Evolutionary conservation across 2,888 invertebrate species (phyloP), one percentile per base, ranked within the genome.

Genomic region (Agapostemon virescens): DNA sequence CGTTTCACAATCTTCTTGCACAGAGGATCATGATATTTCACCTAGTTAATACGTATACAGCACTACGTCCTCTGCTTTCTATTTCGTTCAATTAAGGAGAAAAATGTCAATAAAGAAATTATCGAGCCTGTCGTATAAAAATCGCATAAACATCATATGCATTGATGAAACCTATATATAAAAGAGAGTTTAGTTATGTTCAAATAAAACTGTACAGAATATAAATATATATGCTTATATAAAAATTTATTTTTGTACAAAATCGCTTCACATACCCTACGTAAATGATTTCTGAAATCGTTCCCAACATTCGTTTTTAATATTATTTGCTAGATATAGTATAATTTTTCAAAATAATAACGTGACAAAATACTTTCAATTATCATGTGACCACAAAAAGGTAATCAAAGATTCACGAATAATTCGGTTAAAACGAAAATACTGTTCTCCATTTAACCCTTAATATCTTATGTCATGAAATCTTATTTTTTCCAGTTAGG

Each of bases 161-260:
- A 42, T 76, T 36, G 70, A 76, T 79, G 66, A 83, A 79, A 40
- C 75, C 69, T 83, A 79, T 76, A 82, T 64, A 83, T 61, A 79
- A 63, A 71, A 68, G 40, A 71, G 75, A 63, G 73, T 73, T 70
- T 55, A 69, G 69, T 73, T 82, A 79, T 66, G 66, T 61, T 42
- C 71, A 83, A 83, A 82, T 83, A 58, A 83, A 83, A 74, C 83
- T 83, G 83, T 83, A 83, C 83, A 83, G 77, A 83, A 83, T 83
- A 83, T 83, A 83, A 82, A 83, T 83, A 83, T 82, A 73, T 83
- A 83, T 83, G 80, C 79, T 83, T 77, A 79, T 83, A 83, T 83
- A 74, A 80, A 83, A 83, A 80, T 77, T 74, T 71, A 66, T 77
- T 83, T 83, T 76, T 83, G 79, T 83, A 83, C 83, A 83, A 83